Conservation (phyloP, 2,888 invertebrate species). For the Drosophila histrio region DNA sequence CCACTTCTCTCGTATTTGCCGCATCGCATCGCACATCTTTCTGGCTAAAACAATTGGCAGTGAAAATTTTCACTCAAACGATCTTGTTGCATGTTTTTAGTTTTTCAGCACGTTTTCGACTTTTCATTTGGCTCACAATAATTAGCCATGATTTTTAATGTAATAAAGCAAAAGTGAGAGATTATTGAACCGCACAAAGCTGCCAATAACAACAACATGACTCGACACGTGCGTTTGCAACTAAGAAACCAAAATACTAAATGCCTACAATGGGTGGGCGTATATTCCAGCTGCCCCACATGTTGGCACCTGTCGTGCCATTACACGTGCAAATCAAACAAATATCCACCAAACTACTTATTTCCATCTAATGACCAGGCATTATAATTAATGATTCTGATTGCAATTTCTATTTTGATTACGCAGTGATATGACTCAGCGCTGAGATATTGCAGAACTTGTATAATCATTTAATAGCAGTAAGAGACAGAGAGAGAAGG, state of each 20-base stretch:
- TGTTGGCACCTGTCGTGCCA: slow-evolving; percentile 42
- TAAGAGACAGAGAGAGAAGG: neutral
- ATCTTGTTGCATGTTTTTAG: slow-evolving; percentile 50
- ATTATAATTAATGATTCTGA: slow-evolving; percentile 51
- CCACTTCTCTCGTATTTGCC: slow-evolving; percentile 17
- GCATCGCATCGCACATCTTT: slow-evolving; percentile 19
- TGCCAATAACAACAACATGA: slow-evolving; percentile 17
- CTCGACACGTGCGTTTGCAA: slow-evolving; percentile 42
- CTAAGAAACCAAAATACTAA: slow-evolving; percentile 6
- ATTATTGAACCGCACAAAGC: slow-evolving; percentile 56
- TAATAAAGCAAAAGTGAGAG: slow-evolving; percentile 58
- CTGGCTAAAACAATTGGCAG: neutral
- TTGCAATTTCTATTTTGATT: slow-evolving; percentile 23
- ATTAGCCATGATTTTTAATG: slow-evolving; percentile 57
- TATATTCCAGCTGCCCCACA: slow-evolving; percentile 9
- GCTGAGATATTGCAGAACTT: slow-evolving; percentile 6
- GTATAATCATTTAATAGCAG: neutral
- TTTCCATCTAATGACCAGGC: slow-evolving; percentile 24
- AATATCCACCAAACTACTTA: slow-evolving; percentile 19
- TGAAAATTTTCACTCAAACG: slow-evolving; percentile 10
- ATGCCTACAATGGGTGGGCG: slow-evolving; percentile 1
- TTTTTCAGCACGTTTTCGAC: slow-evolving; percentile 64
- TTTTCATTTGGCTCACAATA: slow-evolving; percentile 51
- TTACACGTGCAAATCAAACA: slow-evolving; percentile 57
- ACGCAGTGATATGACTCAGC: slow-evolving; percentile 26